Conservation (phyloP, 2,797 vertebrate genomes). For the Delichon dasypus region DNA sequence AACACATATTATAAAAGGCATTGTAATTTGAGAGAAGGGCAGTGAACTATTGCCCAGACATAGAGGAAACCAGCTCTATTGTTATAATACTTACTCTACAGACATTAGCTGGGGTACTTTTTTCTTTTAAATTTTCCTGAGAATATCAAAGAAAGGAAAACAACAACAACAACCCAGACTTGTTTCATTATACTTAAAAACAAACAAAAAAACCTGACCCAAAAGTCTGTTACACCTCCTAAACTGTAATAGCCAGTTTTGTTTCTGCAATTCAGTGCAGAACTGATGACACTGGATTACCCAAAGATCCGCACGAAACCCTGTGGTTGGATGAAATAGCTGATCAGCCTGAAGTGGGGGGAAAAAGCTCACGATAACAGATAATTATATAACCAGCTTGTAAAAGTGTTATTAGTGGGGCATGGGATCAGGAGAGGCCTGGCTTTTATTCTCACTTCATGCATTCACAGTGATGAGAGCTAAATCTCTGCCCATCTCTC, state of each 20-base stretch:
- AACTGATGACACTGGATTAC: slow-evolving; percentile 21
- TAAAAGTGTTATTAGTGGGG: slow-evolving; percentile 44
- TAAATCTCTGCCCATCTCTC: neutral
- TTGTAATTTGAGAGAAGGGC: neutral
- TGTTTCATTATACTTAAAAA: neutral
- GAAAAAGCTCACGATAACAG: neutral
- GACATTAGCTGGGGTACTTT: neutral
- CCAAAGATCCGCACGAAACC: neutral
- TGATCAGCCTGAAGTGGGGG: neutral
- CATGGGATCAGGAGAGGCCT: slow-evolving; percentile 10
- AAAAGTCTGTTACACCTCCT: neutral
- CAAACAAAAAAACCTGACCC: neutral
- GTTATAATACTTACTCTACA: neutral
- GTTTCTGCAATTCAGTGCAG: neutral
- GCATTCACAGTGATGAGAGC: slow-evolving; percentile 23
- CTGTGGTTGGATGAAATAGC: neutral
- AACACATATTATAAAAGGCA: neutral
- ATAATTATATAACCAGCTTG: slow-evolving; percentile 66
- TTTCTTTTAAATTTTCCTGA: neutral
- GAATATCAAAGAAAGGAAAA: neutral
- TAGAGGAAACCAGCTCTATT: neutral
- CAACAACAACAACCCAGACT: rapidly evolving
- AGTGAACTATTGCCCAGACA: slow-evolving; percentile 21
- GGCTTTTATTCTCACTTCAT: slow-evolving; percentile 50
- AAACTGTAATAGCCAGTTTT: neutral